A percentile compares a stretch with the other conserved stretches of the same genome.
These are phyloP conservation scores for Pygoscelis antarcticus DNA, from an alignment of 2,113 vertebrate genomes.

Conservation along the genomic window DNA sequence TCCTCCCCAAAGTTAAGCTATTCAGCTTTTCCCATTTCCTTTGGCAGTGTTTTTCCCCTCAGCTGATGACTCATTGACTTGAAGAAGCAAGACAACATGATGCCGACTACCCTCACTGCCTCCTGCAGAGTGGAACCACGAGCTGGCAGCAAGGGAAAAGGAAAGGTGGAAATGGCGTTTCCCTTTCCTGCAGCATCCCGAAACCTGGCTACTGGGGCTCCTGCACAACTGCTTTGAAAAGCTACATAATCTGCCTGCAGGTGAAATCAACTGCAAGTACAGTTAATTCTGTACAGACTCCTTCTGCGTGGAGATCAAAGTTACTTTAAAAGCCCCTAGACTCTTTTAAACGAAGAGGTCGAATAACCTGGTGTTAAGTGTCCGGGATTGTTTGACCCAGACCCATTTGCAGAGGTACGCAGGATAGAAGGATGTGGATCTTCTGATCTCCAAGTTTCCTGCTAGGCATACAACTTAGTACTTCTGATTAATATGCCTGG, in stretches of 20 bases:
- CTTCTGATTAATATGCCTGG: background rate
- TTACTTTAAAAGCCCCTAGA: background rate
- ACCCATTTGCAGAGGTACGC: background rate
- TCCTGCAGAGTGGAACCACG: background rate
- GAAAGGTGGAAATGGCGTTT: accelerated
- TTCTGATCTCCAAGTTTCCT: background rate
- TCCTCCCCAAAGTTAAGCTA: background rate
- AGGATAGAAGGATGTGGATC: background rate
- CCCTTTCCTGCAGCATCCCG: background rate
- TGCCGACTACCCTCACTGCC: accelerated
- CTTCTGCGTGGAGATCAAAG: background rate
- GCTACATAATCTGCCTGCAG: background rate
- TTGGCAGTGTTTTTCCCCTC: background rate
- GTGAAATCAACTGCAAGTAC: background rate
- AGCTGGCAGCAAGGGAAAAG: background rate
- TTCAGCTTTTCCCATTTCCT: background rate
- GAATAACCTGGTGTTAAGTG: background rate
- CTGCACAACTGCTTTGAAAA: background rate
- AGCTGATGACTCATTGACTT: background rate
- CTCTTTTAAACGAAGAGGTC: background rate
- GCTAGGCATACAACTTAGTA: background rate
- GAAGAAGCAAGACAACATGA: background rate
- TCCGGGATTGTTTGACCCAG: background rate
- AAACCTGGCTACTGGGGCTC: accelerated
- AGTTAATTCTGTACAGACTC: background rate